phyloP scores from a whole-genome alignment of 2,797 vertebrate genomes.

The Galago senegalensis region DNA sequence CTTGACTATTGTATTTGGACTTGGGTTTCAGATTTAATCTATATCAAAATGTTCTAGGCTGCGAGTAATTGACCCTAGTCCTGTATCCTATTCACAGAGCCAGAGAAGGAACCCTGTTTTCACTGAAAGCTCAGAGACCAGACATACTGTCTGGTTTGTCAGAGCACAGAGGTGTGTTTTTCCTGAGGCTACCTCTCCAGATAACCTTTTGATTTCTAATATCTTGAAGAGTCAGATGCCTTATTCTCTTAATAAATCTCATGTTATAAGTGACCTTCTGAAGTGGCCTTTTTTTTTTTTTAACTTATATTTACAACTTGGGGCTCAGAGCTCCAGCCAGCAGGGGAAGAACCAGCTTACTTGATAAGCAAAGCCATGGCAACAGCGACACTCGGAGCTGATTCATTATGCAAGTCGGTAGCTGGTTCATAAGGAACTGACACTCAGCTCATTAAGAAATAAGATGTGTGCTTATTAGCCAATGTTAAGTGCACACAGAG shows the following conservation, averaged over 20 bases:
- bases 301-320: conserved; percentile 5
- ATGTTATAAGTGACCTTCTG: conserved; percentile 55
- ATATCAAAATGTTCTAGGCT: not conserved
- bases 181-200: conserved; percentile 11
- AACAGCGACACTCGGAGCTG: conserved; percentile 47
- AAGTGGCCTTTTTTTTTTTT: conserved; percentile 29
- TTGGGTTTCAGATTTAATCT: conserved; percentile 11
- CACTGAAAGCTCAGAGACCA: not conserved
- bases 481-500: not conserved
- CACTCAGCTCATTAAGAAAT: conserved; percentile 74
- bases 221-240: conserved; percentile 8
- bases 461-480: conserved; percentile 59
- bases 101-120: not conserved
- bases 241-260: conserved; percentile 65
- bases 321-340: conserved; percentile 28
- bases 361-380: conserved; percentile 62
- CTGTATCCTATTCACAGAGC: not conserved
- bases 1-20: conserved; percentile 3
- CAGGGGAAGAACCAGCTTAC: conserved; percentile 38
- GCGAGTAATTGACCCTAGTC: not conserved
- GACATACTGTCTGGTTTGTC: not conserved
- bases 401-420: conserved; percentile 72
- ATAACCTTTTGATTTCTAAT: conserved; percentile 39
- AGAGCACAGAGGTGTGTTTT: not conserved
- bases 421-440: conserved; percentile 3